Evolutionary conservation across 1,140 invertebrate genomes (phyloP), one percentile per base, ranked within the genome.

Genomic region (Dinothrombium tinctorium): DNA sequence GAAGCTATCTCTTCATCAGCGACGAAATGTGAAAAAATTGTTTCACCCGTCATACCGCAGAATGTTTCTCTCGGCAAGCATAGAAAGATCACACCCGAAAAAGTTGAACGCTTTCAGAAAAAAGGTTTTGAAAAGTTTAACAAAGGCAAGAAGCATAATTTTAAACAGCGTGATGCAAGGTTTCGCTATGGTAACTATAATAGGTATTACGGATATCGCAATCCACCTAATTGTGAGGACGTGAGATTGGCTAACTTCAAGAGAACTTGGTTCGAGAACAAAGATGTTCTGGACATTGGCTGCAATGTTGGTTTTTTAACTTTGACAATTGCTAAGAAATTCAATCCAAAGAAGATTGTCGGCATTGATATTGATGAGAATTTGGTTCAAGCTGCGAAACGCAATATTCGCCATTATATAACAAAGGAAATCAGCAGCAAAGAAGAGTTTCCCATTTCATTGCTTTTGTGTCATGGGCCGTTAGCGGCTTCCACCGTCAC

Each of bases 251-350:
- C 70, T 47, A 71, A 74, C 37, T 77, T 99, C 45, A 71, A 78
- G 46, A 61, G 68, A 32, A 74, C 89, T 49, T 67, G 92, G 54
- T 94, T 96, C 57, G 62, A 72, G 45, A 71, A 73, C 11, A 92
- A 87, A 59, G 76, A 87, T 59, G 73, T 96, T 19, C 63, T 98
- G 29, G 92, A 98, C 54, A 82, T 98, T 54, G 92, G 92, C 8
- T 98, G 92, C 58, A 98, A 98, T 64, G 76, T 86, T 48, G 92
- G 92, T 2, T 79, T 90, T 55, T 69, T 98, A 33, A 90, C 89
- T 2, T 51, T 73, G 7, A 53, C 57, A 2, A 64, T 96, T 36
- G 90, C 83, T 0, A 66, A 77, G 46, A 74, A 87, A 51, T 75
- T 82, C 54, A 63, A 69, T 24, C 83, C 89, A 2, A 69, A 69